Conservation (phyloP, 1,140 invertebrate genomes). For the Zaprionus ghesquierei region DNA sequence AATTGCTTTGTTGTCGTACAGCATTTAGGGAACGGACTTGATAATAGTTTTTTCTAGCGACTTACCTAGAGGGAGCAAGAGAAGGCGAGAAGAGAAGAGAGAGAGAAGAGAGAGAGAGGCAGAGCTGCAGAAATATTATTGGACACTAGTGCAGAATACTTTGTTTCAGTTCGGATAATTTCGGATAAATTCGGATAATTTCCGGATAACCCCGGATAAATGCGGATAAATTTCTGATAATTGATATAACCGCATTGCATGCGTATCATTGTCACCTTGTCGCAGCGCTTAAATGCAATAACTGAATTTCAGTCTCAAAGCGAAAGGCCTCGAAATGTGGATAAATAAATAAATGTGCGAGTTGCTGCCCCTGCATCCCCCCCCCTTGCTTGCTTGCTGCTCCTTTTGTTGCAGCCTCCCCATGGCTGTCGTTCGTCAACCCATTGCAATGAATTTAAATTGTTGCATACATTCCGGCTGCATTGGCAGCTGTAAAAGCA, state of each 20-base stretch:
- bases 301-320: not conserved
- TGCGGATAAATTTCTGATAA: not conserved
- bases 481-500: constrained; percentile 24
- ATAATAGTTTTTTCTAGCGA: not conserved
- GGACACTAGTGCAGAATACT: too few species aligned
- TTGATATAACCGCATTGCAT: not conserved
- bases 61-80: too few species aligned
- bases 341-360: not conserved
- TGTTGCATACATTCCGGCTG: constrained; percentile 69
- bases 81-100: not conserved
- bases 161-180: not conserved
- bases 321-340: not conserved
- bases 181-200: not conserved
- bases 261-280: not conserved
- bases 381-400: not conserved
- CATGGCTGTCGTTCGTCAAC: constrained; percentile 53
- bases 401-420: constrained; percentile 29
- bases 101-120: not conserved
- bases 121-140: not conserved
- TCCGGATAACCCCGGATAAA: not conserved
- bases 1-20: constrained; percentile 58
- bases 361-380: not conserved
- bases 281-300: not conserved
- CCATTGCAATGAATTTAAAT: constrained; percentile 81
- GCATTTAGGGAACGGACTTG: constrained; percentile 16